Percentiles rank a stretch among this genome's conserved stretches.
These are phyloP conservation scores for Cheirogaleus major DNA, from an alignment of 2,797 vertebrate genomes.

Conservation along the genomic window DNA sequence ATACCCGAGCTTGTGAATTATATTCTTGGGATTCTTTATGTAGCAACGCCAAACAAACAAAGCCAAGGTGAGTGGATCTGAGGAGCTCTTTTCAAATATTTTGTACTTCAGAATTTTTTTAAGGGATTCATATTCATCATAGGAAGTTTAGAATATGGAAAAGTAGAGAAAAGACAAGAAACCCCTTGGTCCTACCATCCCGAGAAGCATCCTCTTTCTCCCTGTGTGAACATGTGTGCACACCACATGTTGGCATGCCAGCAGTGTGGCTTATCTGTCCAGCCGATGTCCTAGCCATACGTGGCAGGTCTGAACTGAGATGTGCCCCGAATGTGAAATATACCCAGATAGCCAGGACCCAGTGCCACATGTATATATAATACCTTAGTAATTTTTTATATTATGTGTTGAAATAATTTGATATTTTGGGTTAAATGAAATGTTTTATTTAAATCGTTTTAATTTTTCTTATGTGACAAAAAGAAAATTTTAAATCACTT, in stretches of 20 bases:
- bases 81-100: background rate
- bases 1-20: constrained; percentile 95
- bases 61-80: constrained; percentile 78
- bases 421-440: no score
- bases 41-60: constrained; percentile 87
- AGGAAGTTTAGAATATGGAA: rapidly evolving
- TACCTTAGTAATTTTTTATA: background rate
- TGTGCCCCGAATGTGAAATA: rapidly evolving
- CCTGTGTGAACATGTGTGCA: rapidly evolving
- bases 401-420: no score
- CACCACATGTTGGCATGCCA: rapidly evolving
- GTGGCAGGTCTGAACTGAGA: rapidly evolving
- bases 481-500: background rate
- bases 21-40: constrained; percentile 91
- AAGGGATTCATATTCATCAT: no score
- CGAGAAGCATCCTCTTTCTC: rapidly evolving
- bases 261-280: background rate
- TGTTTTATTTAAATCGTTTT: rapidly evolving
- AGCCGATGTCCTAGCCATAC: rapidly evolving
- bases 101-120: background rate
- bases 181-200: rapidly evolving
- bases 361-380: background rate
- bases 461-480: rapidly evolving
- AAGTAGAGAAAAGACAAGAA: background rate
- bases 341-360: rapidly evolving